A percentile compares a stretch with the other conserved stretches of the same genome.
Evolutionary conservation across 2,888 invertebrate genomes (phyloP).

Genomic region (Lasioglossum vierecki): DNA sequence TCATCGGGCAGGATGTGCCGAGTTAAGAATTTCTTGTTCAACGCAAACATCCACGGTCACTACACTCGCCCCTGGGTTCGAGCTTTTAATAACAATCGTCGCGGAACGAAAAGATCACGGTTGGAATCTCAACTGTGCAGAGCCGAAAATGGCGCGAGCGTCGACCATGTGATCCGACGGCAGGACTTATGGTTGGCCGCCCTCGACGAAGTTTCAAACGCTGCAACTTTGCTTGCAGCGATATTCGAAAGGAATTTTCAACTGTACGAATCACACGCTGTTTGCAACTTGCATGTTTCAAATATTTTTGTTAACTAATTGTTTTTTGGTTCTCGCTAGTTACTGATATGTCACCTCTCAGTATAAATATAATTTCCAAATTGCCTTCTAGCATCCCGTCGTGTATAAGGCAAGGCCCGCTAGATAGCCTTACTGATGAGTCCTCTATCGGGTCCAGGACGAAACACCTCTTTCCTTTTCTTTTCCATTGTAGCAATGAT

Average conservation of each 20-base stretch:
- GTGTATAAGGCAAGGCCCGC: too few species aligned
- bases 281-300: not conserved
- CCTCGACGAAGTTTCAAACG: not conserved
- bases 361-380: too few species aligned
- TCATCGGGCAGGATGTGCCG: constrained; percentile 15
- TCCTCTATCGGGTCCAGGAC: too few species aligned
- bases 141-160: not conserved
- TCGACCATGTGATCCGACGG: constrained; percentile 18
- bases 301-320: not conserved
- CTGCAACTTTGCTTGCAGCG: not conserved
- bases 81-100: constrained; percentile 8
- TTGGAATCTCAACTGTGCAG: not conserved
- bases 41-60: not conserved
- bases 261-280: not conserved
- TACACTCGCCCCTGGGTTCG: not conserved
- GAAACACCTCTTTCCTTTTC: too few species aligned
- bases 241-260: not conserved
- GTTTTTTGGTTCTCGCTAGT: too few species aligned
- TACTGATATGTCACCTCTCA: too few species aligned
- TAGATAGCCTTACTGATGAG: too few species aligned
- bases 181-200: not conserved
- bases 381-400: too few species aligned
- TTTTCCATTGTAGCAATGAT: too few species aligned
- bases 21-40: constrained; percentile 23
- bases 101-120: not conserved